Evolutionary conservation across 2,113 vertebrate species (phyloP).

Genomic region (Chaenocephalus aceratus): DNA sequence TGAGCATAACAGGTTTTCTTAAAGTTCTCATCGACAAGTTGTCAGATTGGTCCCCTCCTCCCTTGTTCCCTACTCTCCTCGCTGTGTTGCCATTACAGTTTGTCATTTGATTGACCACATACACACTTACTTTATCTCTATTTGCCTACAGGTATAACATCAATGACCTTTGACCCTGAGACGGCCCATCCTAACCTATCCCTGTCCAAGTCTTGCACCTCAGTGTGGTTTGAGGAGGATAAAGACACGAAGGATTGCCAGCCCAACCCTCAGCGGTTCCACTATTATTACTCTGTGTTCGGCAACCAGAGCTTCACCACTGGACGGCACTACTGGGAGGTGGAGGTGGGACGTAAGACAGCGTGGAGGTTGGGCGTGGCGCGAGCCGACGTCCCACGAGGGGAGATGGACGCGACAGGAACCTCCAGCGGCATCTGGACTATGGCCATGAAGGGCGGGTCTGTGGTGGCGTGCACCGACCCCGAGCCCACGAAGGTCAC

Average conservation of each 20-base stretch:
- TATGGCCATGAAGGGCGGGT: conserved; percentile 72
- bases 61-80: no score
- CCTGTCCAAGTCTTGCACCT: conserved; percentile 68
- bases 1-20: no score
- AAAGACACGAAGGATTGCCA: conserved; percentile 49
- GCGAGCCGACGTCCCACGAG: conserved; percentile 75
- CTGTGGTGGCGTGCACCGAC: conserved; percentile 78
- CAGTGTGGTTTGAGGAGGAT: conserved; percentile 74
- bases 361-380: conserved; percentile 84
- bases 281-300: conserved; percentile 81
- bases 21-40: no score
- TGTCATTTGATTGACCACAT: not conserved
- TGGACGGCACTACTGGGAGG: conserved; percentile 86
- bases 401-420: conserved; percentile 74
- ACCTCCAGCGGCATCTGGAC: conserved; percentile 81
- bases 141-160: conserved; percentile 73
- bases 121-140: not conserved
- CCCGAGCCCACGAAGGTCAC: conserved; percentile 74
- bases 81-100: no score
- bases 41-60: no score
- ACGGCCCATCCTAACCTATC: conserved; percentile 80
- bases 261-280: conserved; percentile 72
- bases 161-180: conserved; percentile 80
- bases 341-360: conserved; percentile 78
- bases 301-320: conserved; percentile 73